These are phyloP conservation scores for Disparrhopalites patrizii DNA, from an alignment of 2,888 invertebrate genomes.

Conservation along the genomic window DNA sequence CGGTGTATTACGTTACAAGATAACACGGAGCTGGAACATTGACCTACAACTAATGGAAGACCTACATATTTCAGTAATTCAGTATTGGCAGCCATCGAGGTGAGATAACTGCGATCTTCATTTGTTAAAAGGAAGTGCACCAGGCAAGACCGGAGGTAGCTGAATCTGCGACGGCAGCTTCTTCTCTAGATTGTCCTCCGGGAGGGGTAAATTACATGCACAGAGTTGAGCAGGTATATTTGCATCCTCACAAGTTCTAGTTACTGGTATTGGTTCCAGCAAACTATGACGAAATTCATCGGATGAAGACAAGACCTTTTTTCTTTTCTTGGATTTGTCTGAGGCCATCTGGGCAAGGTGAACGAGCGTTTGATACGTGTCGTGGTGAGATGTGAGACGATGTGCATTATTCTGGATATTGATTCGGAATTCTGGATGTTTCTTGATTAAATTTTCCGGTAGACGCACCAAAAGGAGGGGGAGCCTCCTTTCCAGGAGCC, in stretches of 20 bases:
- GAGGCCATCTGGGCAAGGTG: constrained; percentile 6
- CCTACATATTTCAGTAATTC: too few relatives aligned
- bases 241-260: constrained; percentile 19
- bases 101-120: too few relatives aligned
- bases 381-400: constrained; percentile 69
- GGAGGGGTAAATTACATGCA: constrained; percentile 18
- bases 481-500: constrained; percentile 71
- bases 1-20: too few relatives aligned
- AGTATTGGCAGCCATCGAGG: too few relatives aligned
- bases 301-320: not conserved
- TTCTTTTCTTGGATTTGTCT: constrained; percentile 1
- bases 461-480: constrained; percentile 68
- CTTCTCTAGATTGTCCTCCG: not conserved
- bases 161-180: not conserved
- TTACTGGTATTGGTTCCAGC: constrained; percentile 5
- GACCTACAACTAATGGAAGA: too few relatives aligned
- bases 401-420: constrained; percentile 61
- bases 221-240: constrained; percentile 11
- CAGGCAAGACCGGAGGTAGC: not conserved
- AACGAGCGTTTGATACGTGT: constrained; percentile 62
- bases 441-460: constrained; percentile 60
- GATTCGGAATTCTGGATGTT: constrained; percentile 56
- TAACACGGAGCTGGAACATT: too few relatives aligned
- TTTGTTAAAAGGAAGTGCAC: not conserved
- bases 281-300: constrained; percentile 14